Base-by-base conservation (phyloP, 2,113 vertebrate genomes). In the Notarius lentiginosus region DNA sequence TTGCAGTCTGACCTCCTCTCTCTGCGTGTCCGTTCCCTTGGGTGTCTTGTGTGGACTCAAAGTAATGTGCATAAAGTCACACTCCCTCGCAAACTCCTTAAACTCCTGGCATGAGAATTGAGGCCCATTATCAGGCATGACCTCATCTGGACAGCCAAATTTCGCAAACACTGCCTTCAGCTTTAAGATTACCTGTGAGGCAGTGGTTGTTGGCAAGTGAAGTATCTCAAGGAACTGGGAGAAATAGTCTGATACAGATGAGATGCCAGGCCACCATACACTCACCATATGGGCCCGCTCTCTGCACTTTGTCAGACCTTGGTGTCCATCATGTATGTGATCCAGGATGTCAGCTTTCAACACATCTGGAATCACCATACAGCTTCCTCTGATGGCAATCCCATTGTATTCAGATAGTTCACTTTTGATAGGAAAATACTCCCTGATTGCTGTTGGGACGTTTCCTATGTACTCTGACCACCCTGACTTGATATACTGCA, bases 181-280 rank as follows among this genome's bases (percentile, higher is more conserved):
- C 18, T 60, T 60, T 60, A 60, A 60, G 15, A 60, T 17, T 2
- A 60, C 5, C 18, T 20, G 15, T 18, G 34, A 73, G 34, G 70
- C n/a, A 58, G 51, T 81, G n/a, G 8, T 51, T 81, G 55, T 41
- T 24, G 30, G 79, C 79, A 81, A 30, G 53, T 81, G 80, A 47
- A 84, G 51, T 18, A 84, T 84, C 65, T 84, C 83, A 72, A 84
- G 41, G 24, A 84, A 84, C 22, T 17, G 18, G 15, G 63, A 73
- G 66, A 73, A 84, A 34, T 75, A 60, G 51, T 87, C 85, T 81
- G 82, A 60, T 47, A 87, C 70, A 17, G 34, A 73, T 5, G 10
- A 73, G 30, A 41, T 73, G 70, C 70, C 34, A 14, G 70, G 34
- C 30, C 30, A 30, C 4, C 41, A 41, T 41, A 41, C 41, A 41